A percentile compares a stretch with the other conserved stretches of the same genome.
Conservation (phyloP, 2,888 invertebrate species). For the Acanthacorydalis orientalis region DNA sequence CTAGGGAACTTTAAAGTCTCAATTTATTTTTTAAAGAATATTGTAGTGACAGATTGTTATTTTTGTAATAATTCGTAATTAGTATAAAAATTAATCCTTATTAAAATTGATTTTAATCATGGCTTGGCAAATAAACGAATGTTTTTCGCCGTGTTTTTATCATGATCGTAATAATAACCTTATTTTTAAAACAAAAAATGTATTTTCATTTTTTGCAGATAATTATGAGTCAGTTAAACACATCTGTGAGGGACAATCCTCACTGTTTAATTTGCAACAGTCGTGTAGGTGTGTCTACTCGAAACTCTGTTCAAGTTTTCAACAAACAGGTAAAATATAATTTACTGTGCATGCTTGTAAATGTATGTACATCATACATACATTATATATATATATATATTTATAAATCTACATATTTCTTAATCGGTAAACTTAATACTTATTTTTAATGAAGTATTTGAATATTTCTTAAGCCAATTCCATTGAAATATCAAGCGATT, state of each 20-base stretch:
- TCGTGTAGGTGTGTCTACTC: constrained; percentile 31
- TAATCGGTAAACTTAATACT: too few species aligned
- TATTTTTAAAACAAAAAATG: neutral
- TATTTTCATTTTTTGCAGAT: constrained; percentile 1
- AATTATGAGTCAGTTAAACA: constrained; percentile 15
- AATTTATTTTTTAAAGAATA: neutral
- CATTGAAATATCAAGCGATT: too few species aligned
- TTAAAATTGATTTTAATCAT: neutral
- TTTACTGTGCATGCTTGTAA: constrained; percentile 7
- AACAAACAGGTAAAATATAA: constrained; percentile 25
- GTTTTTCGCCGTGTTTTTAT: too few species aligned
- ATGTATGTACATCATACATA: too few species aligned
- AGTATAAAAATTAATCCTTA: neutral
- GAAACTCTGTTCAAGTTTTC: constrained; percentile 37
- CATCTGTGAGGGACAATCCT: constrained; percentile 15
- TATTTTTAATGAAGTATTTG: too few species aligned
- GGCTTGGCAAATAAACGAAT: neutral
- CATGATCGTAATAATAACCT: too few species aligned
- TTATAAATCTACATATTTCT: too few species aligned
- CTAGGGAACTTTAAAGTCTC: constrained; percentile 17
- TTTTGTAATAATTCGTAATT: neutral
- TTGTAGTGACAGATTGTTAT: neutral
- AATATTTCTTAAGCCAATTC: too few species aligned
- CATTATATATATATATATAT: too few species aligned
- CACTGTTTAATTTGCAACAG: constrained; percentile 46